Percentiles rank a stretch among this genome's conserved stretches.
These are phyloP conservation scores for Scatophagus argus DNA, from an alignment of 2,113 vertebrate species.

Conservation along the genomic window DNA sequence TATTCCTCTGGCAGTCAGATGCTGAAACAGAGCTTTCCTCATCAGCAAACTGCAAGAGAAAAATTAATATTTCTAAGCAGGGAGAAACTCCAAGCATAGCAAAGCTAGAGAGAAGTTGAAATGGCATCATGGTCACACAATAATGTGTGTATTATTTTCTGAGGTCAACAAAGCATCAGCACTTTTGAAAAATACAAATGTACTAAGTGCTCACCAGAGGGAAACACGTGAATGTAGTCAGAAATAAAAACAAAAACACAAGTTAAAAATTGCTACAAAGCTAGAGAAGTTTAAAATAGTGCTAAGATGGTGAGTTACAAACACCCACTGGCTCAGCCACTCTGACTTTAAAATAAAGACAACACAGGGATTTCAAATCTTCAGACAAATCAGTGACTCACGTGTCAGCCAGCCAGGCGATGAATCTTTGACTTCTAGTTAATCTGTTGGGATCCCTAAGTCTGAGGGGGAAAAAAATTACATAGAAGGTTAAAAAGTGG, in stretches of 20 bases:
- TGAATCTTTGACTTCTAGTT: constrained; percentile 87
- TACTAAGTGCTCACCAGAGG: no score
- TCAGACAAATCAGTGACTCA: constrained; percentile 78
- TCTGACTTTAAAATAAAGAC: neutral
- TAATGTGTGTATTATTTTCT: neutral
- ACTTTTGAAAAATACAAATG: no score
- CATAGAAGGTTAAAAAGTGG: neutral
- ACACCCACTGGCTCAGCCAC: neutral
- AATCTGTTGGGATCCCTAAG: constrained; percentile 88
- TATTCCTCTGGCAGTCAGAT: constrained; percentile 95
- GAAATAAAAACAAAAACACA: neutral
- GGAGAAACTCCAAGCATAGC: neutral
- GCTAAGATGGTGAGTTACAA: neutral
- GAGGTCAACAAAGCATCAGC: no score
- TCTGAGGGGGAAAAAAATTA: constrained; percentile 79
- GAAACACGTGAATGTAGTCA: no score
- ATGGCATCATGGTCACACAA: neutral
- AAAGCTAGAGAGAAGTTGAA: constrained; percentile 2
- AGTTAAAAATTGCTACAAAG: neutral
- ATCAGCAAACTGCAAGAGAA: constrained; percentile 90
- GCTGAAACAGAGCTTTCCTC: constrained; percentile 95
- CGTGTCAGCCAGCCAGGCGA: constrained; percentile 93
- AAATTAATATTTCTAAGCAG: constrained; percentile 15
- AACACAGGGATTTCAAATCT: neutral
- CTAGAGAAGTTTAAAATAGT: neutral